phyloP scores from a whole-genome alignment of 2,888 invertebrate genomes.

The Heliconius aoede region DNA sequence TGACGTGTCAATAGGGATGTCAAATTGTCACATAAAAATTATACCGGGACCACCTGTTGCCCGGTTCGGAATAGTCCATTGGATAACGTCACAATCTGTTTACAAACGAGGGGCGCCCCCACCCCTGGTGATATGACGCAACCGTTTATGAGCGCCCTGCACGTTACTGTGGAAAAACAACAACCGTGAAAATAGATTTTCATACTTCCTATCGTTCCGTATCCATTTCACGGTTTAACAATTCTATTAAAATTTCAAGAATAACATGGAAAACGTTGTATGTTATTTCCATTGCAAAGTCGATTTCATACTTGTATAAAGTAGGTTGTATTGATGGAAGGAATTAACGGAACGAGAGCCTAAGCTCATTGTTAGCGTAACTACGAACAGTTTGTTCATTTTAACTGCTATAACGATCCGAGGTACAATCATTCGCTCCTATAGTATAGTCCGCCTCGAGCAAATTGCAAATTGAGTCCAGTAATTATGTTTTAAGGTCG shows the following conservation, averaged over 20 bases:
- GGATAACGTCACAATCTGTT: constrained; percentile 77
- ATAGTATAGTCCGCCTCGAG: constrained; percentile 13
- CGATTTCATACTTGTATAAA: constrained; percentile 23
- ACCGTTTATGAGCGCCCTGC: constrained; percentile 72
- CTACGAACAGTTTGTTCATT: constrained; percentile 54
- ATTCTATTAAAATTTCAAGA: background rate
- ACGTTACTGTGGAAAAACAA: constrained; percentile 80
- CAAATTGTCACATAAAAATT: background rate
- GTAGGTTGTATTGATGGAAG: constrained; percentile 50
- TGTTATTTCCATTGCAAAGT: constrained; percentile 4
- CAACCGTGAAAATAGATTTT: constrained; percentile 78
- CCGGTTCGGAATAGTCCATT: constrained; percentile 69
- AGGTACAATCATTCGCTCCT: constrained; percentile 20
- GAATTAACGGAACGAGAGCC: constrained; percentile 58
- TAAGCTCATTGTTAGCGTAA: constrained; percentile 48
- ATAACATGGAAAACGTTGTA: background rate
- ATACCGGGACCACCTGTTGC: constrained; percentile 76
- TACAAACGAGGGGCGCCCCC: constrained; percentile 75
- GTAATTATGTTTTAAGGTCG: constrained; percentile 26
- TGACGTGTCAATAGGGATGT: background rate
- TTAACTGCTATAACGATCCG: constrained; percentile 26
- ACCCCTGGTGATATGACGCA: constrained; percentile 72
- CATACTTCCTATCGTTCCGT: constrained; percentile 63
- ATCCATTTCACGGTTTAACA: constrained; percentile 21
- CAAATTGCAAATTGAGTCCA: constrained; percentile 13